A percentile compares a stretch with the other conserved stretches of the same genome.
These are phyloP conservation scores for Apostichopus japonicus DNA, from an alignment of 35 echinoderm and acorn worm species.

Conservation along the genomic window DNA sequence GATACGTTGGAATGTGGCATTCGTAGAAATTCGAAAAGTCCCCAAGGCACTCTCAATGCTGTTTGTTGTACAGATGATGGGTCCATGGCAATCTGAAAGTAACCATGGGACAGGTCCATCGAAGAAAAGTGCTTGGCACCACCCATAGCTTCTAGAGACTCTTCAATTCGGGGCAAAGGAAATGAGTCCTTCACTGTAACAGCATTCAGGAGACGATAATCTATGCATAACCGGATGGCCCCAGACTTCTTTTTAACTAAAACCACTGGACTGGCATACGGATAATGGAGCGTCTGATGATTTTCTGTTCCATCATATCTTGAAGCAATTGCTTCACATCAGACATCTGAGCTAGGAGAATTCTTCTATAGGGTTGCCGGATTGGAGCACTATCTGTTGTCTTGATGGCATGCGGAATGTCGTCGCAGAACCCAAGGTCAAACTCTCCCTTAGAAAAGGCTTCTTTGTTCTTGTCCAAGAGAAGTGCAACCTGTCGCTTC, in stretches of 20 bases:
- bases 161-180: slow-evolving; percentile 31
- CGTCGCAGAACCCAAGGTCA: background rate
- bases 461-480: background rate
- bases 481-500: background rate
- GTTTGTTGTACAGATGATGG: background rate
- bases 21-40: background rate
- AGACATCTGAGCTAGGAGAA: slow-evolving; percentile 29
- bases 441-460: slow-evolving; percentile 30
- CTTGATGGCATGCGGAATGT: slow-evolving; percentile 31
- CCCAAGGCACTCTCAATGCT: slow-evolving; percentile 8
- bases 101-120: slow-evolving; percentile 24
- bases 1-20: background rate
- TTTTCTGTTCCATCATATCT: slow-evolving; percentile 36
- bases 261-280: slow-evolving; percentile 41
- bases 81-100: slow-evolving; percentile 15
- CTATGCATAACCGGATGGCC: slow-evolving; percentile 21
- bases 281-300: slow-evolving; percentile 9
- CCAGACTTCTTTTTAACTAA: slow-evolving; percentile 45
- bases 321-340: slow-evolving; percentile 43
- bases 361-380: background rate
- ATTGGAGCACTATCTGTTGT: background rate
- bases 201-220: slow-evolving; percentile 48
- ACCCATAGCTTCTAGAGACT: slow-evolving; percentile 22
- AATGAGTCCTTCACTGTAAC: slow-evolving; percentile 15
- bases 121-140: slow-evolving; percentile 24